Evolutionary conservation across 2,113 vertebrate species (phyloP).

Genomic region (Hoplias malabaricus): DNA sequence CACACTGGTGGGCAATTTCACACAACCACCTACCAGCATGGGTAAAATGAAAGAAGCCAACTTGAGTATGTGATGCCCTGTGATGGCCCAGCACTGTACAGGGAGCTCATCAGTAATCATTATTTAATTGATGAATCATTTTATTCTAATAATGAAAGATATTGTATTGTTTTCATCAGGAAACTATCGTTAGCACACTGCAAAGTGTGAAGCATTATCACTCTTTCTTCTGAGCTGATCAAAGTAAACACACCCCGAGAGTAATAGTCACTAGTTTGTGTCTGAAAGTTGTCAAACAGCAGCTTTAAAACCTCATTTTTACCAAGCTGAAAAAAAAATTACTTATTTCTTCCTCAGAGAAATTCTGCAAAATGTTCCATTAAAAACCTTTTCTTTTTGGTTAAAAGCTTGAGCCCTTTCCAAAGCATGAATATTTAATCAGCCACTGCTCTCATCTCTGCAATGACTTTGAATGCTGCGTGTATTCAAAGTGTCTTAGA

Average conservation of each 20-base stretch:
- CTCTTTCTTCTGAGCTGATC: not conserved
- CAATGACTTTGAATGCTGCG: conserved; percentile 12
- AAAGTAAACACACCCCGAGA: not conserved
- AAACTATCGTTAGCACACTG: too few species aligned
- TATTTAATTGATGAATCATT: too few species aligned
- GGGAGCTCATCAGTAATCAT: too few species aligned
- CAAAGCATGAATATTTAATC: conserved; percentile 42
- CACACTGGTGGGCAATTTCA: too few species aligned
- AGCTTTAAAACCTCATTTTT: not conserved
- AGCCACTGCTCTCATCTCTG: conserved; percentile 27
- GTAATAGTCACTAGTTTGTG: not conserved
- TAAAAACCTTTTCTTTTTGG: not conserved
- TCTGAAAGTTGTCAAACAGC: not conserved
- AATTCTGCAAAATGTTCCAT: not conserved
- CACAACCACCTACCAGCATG: too few species aligned
- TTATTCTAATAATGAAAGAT: too few species aligned
- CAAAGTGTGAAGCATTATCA: too few species aligned
- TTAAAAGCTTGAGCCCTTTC: conserved; percentile 30
- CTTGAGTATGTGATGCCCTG: too few species aligned
- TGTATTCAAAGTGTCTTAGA: conserved; percentile 28
- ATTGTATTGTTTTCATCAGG: too few species aligned
- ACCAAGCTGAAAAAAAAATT: not conserved
- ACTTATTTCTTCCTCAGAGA: not conserved
- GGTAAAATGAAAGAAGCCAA: too few species aligned
- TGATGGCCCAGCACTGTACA: too few species aligned